phyloP scores from a whole-genome alignment of 2,888 invertebrate species.

The Cantharis lateralis region DNA sequence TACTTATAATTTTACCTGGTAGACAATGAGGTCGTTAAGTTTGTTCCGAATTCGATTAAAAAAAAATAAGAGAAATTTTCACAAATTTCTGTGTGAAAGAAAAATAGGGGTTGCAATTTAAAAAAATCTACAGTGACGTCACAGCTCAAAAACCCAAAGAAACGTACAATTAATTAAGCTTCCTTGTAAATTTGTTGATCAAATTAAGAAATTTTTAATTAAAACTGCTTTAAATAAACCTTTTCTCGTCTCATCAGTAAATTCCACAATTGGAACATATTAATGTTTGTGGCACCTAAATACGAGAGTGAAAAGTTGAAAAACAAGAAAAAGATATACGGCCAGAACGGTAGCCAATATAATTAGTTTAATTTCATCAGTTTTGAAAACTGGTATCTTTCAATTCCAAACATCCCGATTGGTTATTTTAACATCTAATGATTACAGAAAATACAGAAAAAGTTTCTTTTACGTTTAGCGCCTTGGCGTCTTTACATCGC shows the following conservation, averaged over 20 bases:
- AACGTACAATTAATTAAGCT: background rate
- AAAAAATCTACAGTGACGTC: no score
- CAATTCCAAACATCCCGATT: slow-evolving; percentile 30
- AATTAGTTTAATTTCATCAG: slow-evolving; percentile 41
- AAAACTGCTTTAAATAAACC: background rate
- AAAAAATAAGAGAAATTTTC: no score
- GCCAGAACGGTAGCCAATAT: slow-evolving; percentile 36
- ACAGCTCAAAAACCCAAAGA: no score
- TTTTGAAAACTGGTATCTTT: slow-evolving; percentile 36
- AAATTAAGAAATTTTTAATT: background rate
- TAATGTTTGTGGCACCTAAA: slow-evolving; percentile 23
- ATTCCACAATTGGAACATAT: slow-evolving; percentile 2
- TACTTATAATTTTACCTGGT: background rate
- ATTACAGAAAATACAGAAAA: slow-evolving; percentile 18
- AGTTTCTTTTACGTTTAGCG: background rate
- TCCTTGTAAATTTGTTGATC: background rate
- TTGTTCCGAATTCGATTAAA: no score
- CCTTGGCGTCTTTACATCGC: background rate
- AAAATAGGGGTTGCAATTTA: no score
- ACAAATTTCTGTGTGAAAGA: no score
- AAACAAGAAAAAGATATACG: slow-evolving; percentile 12
- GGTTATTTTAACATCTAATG: background rate
- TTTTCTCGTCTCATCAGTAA: background rate
- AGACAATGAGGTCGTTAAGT: no score
- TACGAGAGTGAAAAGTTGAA: slow-evolving; percentile 11